These are phyloP conservation scores for Sus scrofa DNA, from an alignment of 2,113 vertebrate species.

Conservation along the genomic window T2T-Sscrofa CM000819.6:6519501-6520000, in stretches of 20 bases:
- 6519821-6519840: not conserved
- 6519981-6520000: not conserved
- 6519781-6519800: not conserved
- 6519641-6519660: not conserved
- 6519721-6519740: not conserved
- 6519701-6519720: slow-evolving; percentile 17
- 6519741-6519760: not conserved
- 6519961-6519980: not conserved
- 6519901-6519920: not conserved
- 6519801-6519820: not conserved
- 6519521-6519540: not conserved
- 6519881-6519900: not conserved
- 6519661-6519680: not conserved
- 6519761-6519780: not conserved
- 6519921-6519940: not conserved
- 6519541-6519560: not conserved
- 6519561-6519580: not conserved
- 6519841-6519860: not conserved
- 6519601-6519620: too few species aligned
- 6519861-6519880: slow-evolving; percentile 8
- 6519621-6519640: too few species aligned
- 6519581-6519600: too few species aligned
- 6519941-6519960: not conserved
- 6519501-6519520: not conserved
- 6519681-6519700: not conserved